Percentiles rank a stretch among this genome's conserved stretches.
Evolutionary conservation across 2,888 invertebrate genomes (phyloP).

Genomic region (Yponomeuta cagnagella): DNA sequence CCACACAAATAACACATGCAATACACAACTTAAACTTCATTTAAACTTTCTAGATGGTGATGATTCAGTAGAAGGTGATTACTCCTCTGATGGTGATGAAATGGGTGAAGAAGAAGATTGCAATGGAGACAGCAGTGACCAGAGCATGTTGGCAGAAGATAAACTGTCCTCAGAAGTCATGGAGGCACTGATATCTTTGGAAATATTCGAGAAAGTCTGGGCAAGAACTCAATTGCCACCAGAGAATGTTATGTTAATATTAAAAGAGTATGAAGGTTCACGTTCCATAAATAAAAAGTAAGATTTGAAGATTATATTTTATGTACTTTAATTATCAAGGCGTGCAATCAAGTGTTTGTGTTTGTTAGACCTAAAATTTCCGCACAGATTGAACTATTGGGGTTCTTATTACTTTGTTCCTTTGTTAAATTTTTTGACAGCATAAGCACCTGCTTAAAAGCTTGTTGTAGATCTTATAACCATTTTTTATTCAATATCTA

Average conservation of each 20-base stretch:
- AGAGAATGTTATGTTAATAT: slow-evolving; percentile 70
- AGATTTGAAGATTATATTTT: slow-evolving; percentile 20
- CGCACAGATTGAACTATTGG: too few relatives aligned
- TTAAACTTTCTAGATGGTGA: slow-evolving; percentile 1
- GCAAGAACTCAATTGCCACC: slow-evolving; percentile 69
- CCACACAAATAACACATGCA: too few relatives aligned
- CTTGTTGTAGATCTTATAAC: too few relatives aligned
- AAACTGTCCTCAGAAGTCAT: slow-evolving; percentile 74
- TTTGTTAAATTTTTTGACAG: too few relatives aligned
- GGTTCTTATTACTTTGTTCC: too few relatives aligned
- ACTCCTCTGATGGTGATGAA: slow-evolving; percentile 40
- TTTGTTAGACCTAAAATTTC: too few relatives aligned
- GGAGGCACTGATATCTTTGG: slow-evolving; percentile 76
- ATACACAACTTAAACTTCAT: too few relatives aligned
- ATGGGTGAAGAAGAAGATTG: slow-evolving; percentile 60
- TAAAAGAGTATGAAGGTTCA: slow-evolving; percentile 69
- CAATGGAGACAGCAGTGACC: slow-evolving; percentile 58
- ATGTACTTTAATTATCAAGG: neutral
- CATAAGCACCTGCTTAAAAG: too few relatives aligned
- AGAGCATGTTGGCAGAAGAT: slow-evolving; percentile 53
- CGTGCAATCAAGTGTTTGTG: neutral
- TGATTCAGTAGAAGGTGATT: slow-evolving; percentile 42
- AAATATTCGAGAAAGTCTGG: slow-evolving; percentile 78
- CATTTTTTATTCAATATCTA: too few relatives aligned
- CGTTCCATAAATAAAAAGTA: slow-evolving; percentile 68